Evolutionary conservation across 2,888 invertebrate genomes (phyloP), one percentile per base, ranked within the genome.

Genomic region (Zootermopsis nevadensis): DNA sequence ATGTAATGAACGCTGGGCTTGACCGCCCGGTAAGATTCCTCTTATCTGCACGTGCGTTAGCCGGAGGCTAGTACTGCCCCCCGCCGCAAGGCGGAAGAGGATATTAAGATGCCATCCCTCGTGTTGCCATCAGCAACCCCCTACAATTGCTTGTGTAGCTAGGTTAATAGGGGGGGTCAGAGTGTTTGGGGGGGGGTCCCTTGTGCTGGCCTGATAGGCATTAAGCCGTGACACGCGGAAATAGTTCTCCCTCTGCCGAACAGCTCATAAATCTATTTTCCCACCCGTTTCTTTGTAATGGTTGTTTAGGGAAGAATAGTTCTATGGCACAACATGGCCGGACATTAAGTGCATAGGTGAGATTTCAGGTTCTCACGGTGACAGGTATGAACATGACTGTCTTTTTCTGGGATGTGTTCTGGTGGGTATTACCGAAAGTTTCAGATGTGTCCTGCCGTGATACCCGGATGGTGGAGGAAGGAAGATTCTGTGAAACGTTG

Each of bases 201-300:
- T 24, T 55, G 55, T 55, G 22, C 55, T 31, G 30, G 55, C 53
- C 79, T 79, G 79, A 79, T 79, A 66, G 79, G 79, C 60, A 79
- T 79, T 79, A 79, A 79, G 66, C 55, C 55, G 77, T 77, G 55
- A 77, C 53, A 77, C 30, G 77, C 33, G 31, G 77, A 53, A 77
- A 77, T 77, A 77, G 55, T 24, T n/a, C 22, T 55, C 30, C 38
- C 53, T 77, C 77, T 31, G n/a, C 33, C 31, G 66, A 33, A 27
- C n/a, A 22, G 8, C 79, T 30, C 79, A 79, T 79, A 79, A 79
- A 79, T 79, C 79, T 79, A 79, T 79, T 79, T 79, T 66, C 66
- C 79, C 79, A 79, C 79, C 79, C 60, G 79, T 79, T 35, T 66
- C 60, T 66, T 4, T 79, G 60, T 79, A n/a, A 74, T 42, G 38